Evolutionary conservation across 2,888 invertebrate species (phyloP), one percentile per base, ranked within the genome.

Genomic region (Rhingia campestris): DNA sequence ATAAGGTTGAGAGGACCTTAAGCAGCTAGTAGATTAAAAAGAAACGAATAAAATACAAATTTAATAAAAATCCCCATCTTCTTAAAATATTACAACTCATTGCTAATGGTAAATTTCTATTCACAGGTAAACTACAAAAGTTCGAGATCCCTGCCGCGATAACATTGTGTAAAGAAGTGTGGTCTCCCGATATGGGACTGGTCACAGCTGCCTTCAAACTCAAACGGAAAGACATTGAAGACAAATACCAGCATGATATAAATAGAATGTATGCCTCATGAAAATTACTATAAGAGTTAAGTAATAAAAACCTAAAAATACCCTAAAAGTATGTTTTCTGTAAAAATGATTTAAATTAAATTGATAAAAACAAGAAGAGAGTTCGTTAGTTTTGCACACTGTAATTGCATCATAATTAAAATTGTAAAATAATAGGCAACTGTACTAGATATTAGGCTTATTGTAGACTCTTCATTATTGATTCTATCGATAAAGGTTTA

Each of bases 151-250:
- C 99, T 1, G 95, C 95, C 43, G 97, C 96, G 3, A 94, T 98
- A 70, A 96, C 96, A 90, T 93, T 99, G 74, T 96, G 97, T 90
- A 94, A 95, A 64, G 99, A 99, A 89, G 95, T 96, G 81, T 99
- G 99, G 99, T 97, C 98, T 0, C 99, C 99, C 0, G 99, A 99
- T 90, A 97, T 96, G 94, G 99, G 98, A 73, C 94, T 99, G 58
- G 98, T 99, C 7, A 99, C 99, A 39, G 99, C 99, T 87, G 99
- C 99, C 69, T 97, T 99, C 93, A 99, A 99, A 93, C 93, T 99
- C 90, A 99, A 98, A 92, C 94, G 99, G 89, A 98, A 97, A 94
- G 97, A 97, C 91, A 98, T 99, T 88, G 97, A 98, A 92, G 96
- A 97, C 87, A 94, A 95, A 88, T 99, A 98, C 93, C 95, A 97